Evolutionary conservation across 92 coral and sea anemone genomes (phyloP), one percentile per base, ranked within the genome.

Genomic region (Hydrozoanthus gracilis): DNA sequence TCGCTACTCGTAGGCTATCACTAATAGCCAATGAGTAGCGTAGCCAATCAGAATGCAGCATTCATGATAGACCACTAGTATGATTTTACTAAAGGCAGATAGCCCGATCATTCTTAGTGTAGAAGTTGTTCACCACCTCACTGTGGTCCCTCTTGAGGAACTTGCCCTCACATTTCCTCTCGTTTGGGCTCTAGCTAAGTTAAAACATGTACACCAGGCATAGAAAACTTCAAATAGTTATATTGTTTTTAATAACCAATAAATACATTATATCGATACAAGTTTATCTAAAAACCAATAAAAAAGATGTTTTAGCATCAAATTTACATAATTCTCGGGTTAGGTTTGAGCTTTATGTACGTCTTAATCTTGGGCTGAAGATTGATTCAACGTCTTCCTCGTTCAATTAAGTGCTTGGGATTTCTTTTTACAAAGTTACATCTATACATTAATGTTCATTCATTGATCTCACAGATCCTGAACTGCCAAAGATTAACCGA

Each of bases 361-460:
- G 44, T 8, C 6, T 11, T 20, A 13, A 4, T 18, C 9, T 8
- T 20, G 47, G 4, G 9, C 47, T 16, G 73, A 68, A 68, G 20
- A 3, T 6, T 9, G 5, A 9, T 20, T 49, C 56, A 0, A 5
- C 16, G n/a, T n/a, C 74, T 12, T 45, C 17, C 17, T 1, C 35
- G 5, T 35, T 9, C 45, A 75, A 75, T 3, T 75, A 18, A 51
- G 55, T 76, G 66, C 27, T 9, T 8, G 44, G 10, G 7, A 18
- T n/a, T 17, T 44, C 46, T 76, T 76, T 54, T 27, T 52, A 76
- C 67, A 76, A 76, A 54, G 20, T 10, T 76, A 66, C 20, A 76
- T 75, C 64, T 75, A 50, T 27, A 27, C 79, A 76, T 27, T 72
- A 46, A 3, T 54, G 35, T 66, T 65, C 20, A 8, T 76, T 76